Conservation (phyloP, 2,797 vertebrate species). For the Rhabdophis nuchalis region DNA sequence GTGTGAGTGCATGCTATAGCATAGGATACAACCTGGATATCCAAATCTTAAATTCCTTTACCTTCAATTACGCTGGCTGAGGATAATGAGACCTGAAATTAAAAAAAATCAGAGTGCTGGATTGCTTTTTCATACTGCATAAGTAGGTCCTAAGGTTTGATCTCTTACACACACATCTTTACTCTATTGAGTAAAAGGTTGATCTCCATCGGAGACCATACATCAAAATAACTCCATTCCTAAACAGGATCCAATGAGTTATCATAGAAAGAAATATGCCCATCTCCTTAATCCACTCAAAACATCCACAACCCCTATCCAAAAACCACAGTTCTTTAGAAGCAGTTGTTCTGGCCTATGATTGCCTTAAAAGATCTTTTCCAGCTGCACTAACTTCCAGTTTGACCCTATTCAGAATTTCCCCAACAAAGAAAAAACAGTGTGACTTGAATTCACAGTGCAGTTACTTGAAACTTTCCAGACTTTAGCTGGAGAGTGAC, state of each 20-base stretch:
- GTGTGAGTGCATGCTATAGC: neutral
- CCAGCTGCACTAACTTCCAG: constrained; percentile 18
- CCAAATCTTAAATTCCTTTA: neutral
- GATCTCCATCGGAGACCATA: neutral
- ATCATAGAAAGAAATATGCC: constrained; percentile 45
- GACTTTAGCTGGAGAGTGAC: constrained; percentile 16
- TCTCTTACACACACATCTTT: neutral
- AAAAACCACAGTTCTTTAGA: constrained; percentile 1
- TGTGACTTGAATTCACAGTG: constrained; percentile 27
- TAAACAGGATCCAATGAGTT: neutral
- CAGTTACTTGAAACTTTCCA: neutral
- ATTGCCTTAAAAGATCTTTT: constrained; percentile 2
- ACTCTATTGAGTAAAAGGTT: neutral
- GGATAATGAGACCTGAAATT: neutral
- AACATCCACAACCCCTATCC: neutral
- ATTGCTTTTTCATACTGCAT: neutral
- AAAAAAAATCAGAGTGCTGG: neutral
- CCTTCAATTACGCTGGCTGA: neutral
- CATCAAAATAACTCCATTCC: neutral
- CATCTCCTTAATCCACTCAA: constrained; percentile 41
- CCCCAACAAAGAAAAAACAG: neutral
- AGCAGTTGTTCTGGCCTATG: neutral
- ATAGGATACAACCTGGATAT: neutral
- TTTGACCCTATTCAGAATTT: constrained; percentile 16
- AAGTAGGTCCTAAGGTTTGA: neutral